These are phyloP conservation scores for Caenorhabditis afra DNA, from an alignment of 2,888 invertebrate genomes.

Conservation along the genomic window DNA sequence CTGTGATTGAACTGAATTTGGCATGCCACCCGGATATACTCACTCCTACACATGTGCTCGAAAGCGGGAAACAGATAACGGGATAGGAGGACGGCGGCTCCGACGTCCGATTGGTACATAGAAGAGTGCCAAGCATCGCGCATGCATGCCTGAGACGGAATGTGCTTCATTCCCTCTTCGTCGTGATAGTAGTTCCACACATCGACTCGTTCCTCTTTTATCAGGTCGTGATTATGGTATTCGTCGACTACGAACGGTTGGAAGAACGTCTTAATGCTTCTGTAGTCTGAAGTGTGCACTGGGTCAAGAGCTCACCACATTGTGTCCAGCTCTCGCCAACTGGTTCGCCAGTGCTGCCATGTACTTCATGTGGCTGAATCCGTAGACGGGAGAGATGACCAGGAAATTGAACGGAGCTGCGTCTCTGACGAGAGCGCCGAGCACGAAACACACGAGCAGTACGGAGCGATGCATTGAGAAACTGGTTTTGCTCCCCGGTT, in stretches of 20 bases:
- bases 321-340: conserved; percentile 56
- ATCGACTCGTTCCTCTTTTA: conserved; percentile 25
- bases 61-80: conserved; percentile 7
- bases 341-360: conserved; percentile 55
- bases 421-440: neutral
- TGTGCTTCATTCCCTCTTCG: conserved; percentile 14
- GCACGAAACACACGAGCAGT: conserved; percentile 3
- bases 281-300: neutral
- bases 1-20: conserved; percentile 8
- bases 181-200: conserved; percentile 30
- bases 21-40: neutral
- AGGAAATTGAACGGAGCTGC: conserved; percentile 42
- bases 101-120: conserved; percentile 39
- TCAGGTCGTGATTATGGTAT: conserved; percentile 25
- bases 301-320: conserved; percentile 53
- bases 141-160: conserved; percentile 3
- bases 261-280: conserved; percentile 26
- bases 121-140: conserved; percentile 28
- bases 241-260: conserved; percentile 40
- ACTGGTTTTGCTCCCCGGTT: conserved; percentile 1
- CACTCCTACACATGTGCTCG: conserved; percentile 46
- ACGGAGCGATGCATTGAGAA: conserved; percentile 21
- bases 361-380: conserved; percentile 56
- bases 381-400: conserved; percentile 47
- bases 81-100: neutral